Evolutionary conservation across 2,888 invertebrate genomes (phyloP), one percentile per base, ranked within the genome.

Genomic region (Drosophila picticornis): DNA sequence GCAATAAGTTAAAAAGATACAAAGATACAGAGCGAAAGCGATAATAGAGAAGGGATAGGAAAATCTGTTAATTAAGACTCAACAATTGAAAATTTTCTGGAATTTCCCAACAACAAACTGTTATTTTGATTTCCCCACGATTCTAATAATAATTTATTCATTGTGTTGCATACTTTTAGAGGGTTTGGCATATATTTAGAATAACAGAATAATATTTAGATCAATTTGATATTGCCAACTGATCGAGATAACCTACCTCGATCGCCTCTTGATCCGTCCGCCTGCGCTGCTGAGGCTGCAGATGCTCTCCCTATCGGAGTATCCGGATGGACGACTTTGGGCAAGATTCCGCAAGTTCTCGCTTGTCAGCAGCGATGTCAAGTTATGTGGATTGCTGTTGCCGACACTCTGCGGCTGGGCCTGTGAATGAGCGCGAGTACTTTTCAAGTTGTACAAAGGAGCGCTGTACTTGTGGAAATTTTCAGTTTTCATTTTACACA

Each of bases 401-500:
- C 68, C 72, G 77, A 65, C 70, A 48, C 70, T 62, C 59, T 83
- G 84, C 76, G 88, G 84, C 74, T 81, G 81, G 68, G 66, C 67
- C 75, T 90, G 86, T 78, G 85, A 88, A 77, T 91, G 85, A 74
- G 82, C 85, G 78, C 88, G 86, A 80, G 81, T 83, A 80, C 89
- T 91, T 81, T 88, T 91, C 76, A 84, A 76, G 80, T 91, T 91
- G 84, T 84, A 91, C 84, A 91, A 90, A 77, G 89, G 86, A 88
- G 84, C 87, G 86, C 87, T 72, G 83, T 83, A 87, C 88, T 89
- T 90, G 77, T 83, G 80, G 71, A 88, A 90, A 80, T 90, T 90
- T 90, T 92, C 92, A 83, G 92, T 91, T 93, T 91, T 93, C 93
- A 93, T 93, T 92, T 91, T 93, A 77, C 75, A 72, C 65, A 59